These are phyloP conservation scores for Microplitis demolitor DNA, from an alignment of 1,140 invertebrate species.

Conservation along the genomic window DNA sequence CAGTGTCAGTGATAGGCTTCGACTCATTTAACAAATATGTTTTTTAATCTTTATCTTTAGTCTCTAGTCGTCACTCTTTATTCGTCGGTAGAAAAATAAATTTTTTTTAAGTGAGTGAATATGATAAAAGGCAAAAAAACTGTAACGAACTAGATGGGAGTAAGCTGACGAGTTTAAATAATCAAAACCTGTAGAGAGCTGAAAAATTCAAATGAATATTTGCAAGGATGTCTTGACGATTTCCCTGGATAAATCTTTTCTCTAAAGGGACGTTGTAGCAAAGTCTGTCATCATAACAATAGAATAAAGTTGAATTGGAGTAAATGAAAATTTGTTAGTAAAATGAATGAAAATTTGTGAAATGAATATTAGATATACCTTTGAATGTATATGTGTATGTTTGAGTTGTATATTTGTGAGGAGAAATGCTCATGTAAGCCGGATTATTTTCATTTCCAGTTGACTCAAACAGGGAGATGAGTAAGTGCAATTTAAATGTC, in stretches of 20 bases:
- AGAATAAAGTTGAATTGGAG: no score
- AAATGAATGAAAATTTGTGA: no score
- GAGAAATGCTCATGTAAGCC: constrained; percentile 27
- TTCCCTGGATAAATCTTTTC: not conserved
- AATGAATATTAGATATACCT: no score
- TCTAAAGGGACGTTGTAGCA: not conserved
- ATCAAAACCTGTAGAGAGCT: not conserved
- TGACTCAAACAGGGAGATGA: constrained; percentile 32
- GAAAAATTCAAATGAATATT: not conserved
- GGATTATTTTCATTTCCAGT: constrained; percentile 52
- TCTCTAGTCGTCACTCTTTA: no score
- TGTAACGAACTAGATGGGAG: no score
- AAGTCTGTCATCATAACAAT: no score
- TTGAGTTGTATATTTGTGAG: not conserved
- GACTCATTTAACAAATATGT: not conserved
- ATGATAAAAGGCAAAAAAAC: no score
- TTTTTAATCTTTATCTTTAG: not conserved
- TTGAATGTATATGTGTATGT: no score
- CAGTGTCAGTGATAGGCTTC: not conserved
- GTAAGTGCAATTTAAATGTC: constrained; percentile 54
- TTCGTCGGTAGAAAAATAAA: no score
- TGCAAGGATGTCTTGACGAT: not conserved
- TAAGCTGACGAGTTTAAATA: not conserved
- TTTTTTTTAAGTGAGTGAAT: no score
- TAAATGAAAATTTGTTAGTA: no score